Base-by-base conservation (phyloP, 1,140 invertebrate species). In the Rhagoletis zephyria region DNA sequence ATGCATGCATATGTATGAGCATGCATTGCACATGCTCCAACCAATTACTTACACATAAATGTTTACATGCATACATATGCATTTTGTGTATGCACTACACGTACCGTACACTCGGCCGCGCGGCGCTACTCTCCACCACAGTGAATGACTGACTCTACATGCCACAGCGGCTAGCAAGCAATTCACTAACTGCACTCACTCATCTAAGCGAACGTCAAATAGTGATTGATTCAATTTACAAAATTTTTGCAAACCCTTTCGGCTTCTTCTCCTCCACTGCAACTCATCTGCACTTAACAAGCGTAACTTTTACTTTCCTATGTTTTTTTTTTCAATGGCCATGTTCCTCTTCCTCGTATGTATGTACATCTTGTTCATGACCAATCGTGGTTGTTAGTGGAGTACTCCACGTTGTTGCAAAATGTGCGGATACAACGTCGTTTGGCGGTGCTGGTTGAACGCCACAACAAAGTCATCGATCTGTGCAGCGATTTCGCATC, bases 381-480 rank as follows among this genome's bases (percentile, higher is more conserved):
- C 0, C 30, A 30, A 30, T 5, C 4, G 42, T n/a, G 16, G 12
- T 2, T 51, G 16, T 5, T 42, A 87, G 86, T 16, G 88, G 86
- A 87, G 65, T 42, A 87, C 42, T 77, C 87, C 67, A 65, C 45
- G 16, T 85, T 16, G 1, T 65, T 40, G 64, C 86, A 89, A 45
- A 89, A 88, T 87, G 51, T 74, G 30, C 56, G 86, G 70, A 74
- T 88, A 59, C 86, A 64, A 16, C 67, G 74, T 48, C 61, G 87
- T 63, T 70, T 89, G 65, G 48, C 64, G 64, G 67, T 16, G 42
- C 89, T 92, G 6, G 88, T 93, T 42, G 88, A 89, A 67, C 89
- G 91, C 30, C 92, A 93, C 88, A 92, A 93, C 90, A 89, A 90
- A 85, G 90, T 92, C 89, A 91, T 93, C 89, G 92, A 92, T 90